Conservation (phyloP, 2,888 invertebrate genomes). For the Arge pagana region DNA sequence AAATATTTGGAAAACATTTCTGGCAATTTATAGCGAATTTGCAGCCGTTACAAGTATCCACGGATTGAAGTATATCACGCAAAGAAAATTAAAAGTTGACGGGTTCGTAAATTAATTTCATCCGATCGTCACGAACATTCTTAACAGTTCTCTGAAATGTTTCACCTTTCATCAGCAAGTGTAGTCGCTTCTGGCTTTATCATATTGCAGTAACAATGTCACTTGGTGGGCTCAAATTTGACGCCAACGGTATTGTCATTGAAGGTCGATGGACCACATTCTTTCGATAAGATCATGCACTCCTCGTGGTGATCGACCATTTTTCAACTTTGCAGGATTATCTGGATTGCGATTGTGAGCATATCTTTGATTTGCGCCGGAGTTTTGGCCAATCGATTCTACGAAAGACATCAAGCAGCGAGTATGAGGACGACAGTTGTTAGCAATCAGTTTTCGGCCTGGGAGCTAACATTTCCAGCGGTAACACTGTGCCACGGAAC, state of each 20-base stretch:
- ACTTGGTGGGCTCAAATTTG: too few species aligned
- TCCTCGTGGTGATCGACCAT: too few species aligned
- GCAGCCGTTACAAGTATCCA: conserved; percentile 40
- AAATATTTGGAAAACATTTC: conserved; percentile 28
- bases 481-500: conserved; percentile 38
- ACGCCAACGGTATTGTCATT: too few species aligned
- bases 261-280: too few species aligned
- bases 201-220: too few species aligned
- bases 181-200: too few species aligned
- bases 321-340: conserved; percentile 34
- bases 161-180: too few species aligned
- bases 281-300: too few species aligned
- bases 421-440: conserved; percentile 42
- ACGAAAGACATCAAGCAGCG: conserved; percentile 38
- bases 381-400: conserved; percentile 37
- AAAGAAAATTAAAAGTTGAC: conserved; percentile 35
- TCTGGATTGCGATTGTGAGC: conserved; percentile 39
- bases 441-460: conserved; percentile 39
- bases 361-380: conserved; percentile 35
- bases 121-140: too few species aligned
- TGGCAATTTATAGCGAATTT: conserved; percentile 38
- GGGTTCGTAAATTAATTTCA: conserved; percentile 37
- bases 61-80: conserved; percentile 41
- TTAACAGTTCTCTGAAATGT: too few species aligned
- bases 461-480: conserved; percentile 37